A percentile compares a stretch with the other conserved stretches of the same genome.
Evolutionary conservation across 2,113 vertebrate genomes (phyloP).

Genomic region (Hippopotamus amphibius): DNA sequence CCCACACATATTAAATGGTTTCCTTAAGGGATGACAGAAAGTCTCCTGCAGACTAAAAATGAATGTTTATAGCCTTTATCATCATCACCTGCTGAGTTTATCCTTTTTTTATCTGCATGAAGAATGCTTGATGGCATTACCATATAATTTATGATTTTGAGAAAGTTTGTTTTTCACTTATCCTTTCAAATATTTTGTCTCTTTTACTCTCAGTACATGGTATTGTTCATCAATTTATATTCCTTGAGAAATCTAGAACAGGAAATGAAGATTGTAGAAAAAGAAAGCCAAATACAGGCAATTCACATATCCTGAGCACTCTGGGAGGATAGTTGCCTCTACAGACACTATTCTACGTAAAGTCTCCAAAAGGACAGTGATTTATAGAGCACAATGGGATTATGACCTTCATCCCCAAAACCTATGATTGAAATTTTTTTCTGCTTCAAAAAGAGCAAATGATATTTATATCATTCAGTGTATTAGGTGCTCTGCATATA

Average conservation of each 20-base stretch:
- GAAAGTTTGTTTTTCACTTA: constrained; percentile 49
- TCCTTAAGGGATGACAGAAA: background rate
- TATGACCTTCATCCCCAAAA: background rate
- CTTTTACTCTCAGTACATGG: background rate
- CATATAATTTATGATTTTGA: constrained; percentile 7
- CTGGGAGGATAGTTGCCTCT: background rate
- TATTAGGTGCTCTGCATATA: background rate
- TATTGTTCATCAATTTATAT: background rate
- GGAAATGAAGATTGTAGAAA: background rate
- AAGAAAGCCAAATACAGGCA: background rate
- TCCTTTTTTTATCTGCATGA: background rate
- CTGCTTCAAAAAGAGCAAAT: background rate
- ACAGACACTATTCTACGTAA: background rate
- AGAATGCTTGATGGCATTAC: background rate
- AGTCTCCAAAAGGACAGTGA: background rate
- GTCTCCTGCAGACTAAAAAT: constrained; percentile 24
- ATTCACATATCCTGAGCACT: background rate
- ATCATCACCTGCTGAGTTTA: background rate
- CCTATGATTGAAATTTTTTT: background rate
- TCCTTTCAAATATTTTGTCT: constrained; percentile 26
- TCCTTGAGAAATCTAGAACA: background rate
- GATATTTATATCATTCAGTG: background rate
- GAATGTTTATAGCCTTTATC: background rate
- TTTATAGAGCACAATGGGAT: background rate
- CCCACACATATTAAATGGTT: background rate